Evolutionary conservation across 2,797 vertebrate species (phyloP).

Genomic region (Oceanodroma leucorhoa): DNA sequence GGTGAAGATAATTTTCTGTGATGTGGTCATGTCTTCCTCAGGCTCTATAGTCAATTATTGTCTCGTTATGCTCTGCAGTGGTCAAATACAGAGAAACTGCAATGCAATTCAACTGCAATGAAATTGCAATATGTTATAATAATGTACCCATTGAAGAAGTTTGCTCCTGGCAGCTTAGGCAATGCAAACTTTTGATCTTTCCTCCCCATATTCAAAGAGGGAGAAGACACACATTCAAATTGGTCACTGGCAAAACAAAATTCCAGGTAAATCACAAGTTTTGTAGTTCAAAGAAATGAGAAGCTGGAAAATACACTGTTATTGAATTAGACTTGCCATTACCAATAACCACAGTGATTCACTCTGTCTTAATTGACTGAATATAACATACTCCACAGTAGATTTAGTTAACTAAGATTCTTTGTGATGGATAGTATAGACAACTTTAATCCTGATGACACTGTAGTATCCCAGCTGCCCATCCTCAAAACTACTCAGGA

Average conservation of each 20-base stretch:
- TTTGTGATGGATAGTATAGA: background rate
- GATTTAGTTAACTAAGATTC: background rate
- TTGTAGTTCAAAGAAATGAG: background rate
- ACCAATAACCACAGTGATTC: background rate
- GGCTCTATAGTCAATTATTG: background rate
- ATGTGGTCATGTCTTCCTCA: background rate
- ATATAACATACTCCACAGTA: background rate
- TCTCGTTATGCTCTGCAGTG: background rate
- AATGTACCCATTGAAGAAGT: background rate
- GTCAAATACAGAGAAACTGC: background rate
- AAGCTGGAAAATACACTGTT: background rate
- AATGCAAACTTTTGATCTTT: background rate
- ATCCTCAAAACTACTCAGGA: slow-evolving; percentile 28
- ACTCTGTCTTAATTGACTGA: background rate
- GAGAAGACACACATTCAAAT: background rate
- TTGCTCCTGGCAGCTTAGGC: background rate
- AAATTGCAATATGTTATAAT: background rate
- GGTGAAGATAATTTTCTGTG: background rate
- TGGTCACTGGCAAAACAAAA: background rate
- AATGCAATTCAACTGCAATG: background rate
- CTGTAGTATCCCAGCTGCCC: background rate
- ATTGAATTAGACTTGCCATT: background rate
- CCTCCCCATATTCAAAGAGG: background rate
- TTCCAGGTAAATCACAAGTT: background rate
- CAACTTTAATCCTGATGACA: slow-evolving; percentile 18